phyloP scores from a whole-genome alignment of 2,797 vertebrate species.

The Poecilia picta region DNA sequence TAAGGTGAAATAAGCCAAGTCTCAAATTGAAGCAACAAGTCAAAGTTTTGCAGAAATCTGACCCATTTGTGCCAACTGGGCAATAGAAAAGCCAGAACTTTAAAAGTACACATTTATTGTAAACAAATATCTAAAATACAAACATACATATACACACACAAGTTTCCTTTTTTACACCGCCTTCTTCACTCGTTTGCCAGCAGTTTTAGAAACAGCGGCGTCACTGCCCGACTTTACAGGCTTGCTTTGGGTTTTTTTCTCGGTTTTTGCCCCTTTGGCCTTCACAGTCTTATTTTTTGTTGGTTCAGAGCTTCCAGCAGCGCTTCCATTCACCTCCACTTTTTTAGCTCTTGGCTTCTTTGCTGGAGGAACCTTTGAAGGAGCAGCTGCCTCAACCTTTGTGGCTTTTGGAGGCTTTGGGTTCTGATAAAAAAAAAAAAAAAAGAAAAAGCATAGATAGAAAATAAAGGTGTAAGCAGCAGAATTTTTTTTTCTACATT shows the following conservation, averaged over 20 bases:
- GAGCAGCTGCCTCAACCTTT: slow-evolving; percentile 17
- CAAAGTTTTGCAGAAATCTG: neutral
- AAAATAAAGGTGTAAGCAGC: neutral
- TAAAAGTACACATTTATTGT: slow-evolving; percentile 56
- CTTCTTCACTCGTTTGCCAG: slow-evolving; percentile 67
- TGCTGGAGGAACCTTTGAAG: slow-evolving; percentile 61
- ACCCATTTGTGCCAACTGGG: too few species aligned
- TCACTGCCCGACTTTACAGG: slow-evolving; percentile 10
- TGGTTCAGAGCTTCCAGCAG: neutral
- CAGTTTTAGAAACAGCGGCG: slow-evolving; percentile 43
- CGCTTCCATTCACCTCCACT: neutral
- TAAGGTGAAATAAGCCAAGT: neutral
- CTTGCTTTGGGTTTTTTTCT: slow-evolving; percentile 28
- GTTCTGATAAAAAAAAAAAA: slow-evolving; percentile 34
- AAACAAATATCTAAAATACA: slow-evolving; percentile 3
- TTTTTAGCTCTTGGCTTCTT: slow-evolving; percentile 78
- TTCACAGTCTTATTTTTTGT: slow-evolving; percentile 48
- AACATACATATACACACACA: neutral
- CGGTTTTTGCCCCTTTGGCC: slow-evolving; percentile 26
- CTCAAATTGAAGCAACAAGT: neutral
- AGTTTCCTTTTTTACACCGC: slow-evolving; percentile 27
- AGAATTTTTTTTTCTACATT: too few species aligned
- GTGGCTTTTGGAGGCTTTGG: slow-evolving; percentile 48
- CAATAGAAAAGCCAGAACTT: neutral
- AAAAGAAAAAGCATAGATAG: too few species aligned